A percentile compares a stretch with the other conserved stretches of the same genome.
Evolutionary conservation across 2,797 vertebrate genomes (phyloP).

Genomic region (Cossypha niveicapilla): DNA sequence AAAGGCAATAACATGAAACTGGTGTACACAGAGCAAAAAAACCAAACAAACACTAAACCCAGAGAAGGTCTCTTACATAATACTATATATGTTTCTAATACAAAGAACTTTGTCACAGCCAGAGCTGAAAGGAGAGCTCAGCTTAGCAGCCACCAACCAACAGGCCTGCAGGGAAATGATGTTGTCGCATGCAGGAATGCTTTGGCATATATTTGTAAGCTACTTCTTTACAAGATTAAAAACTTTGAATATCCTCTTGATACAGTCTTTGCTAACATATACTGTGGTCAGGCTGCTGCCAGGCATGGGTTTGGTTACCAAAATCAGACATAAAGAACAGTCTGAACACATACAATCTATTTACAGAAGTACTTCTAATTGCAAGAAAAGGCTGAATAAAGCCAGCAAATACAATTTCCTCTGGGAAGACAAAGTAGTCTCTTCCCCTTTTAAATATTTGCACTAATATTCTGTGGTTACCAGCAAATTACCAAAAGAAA

Average conservation of each 20-base stretch:
- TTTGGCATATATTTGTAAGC: neutral
- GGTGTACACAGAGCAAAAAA: neutral
- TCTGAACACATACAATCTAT: neutral
- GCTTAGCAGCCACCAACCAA: neutral
- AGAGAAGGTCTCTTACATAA: neutral
- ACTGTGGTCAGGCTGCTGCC: neutral
- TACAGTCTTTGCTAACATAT: neutral
- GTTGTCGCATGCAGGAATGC: neutral
- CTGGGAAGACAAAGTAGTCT: neutral
- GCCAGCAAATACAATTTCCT: neutral
- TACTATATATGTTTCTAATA: neutral
- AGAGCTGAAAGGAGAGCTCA: neutral
- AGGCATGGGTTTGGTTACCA: neutral
- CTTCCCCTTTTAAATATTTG: neutral
- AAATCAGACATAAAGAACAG: neutral
- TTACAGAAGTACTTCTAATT: neutral
- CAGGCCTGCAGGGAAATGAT: neutral
- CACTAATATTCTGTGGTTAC: neutral
- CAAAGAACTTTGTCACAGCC: neutral
- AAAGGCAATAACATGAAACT: neutral
- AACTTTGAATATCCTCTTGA: neutral
- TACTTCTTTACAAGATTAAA: constrained; percentile 15
- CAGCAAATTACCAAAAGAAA: neutral
- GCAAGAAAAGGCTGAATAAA: neutral
- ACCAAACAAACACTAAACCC: neutral